Conservation (phyloP, 2,113 vertebrate species). For the Morone saxatilis region DNA sequence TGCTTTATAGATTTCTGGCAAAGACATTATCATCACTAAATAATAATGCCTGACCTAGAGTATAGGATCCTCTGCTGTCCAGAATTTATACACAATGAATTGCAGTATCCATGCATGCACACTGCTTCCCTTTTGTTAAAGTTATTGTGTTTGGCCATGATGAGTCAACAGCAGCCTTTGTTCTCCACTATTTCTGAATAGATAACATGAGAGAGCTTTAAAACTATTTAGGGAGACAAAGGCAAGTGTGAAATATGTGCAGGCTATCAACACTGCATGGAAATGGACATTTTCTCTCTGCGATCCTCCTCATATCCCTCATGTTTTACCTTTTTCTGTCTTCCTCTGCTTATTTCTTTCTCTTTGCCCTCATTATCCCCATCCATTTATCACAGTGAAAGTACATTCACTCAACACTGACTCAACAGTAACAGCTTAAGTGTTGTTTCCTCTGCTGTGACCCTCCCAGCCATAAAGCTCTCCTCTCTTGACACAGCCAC, state of each 20-base stretch:
- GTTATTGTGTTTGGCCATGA: slow-evolving; percentile 30
- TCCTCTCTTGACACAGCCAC: slow-evolving; percentile 43
- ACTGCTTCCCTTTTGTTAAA: slow-evolving; percentile 29
- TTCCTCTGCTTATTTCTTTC: slow-evolving; percentile 24
- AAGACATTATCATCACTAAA: neutral
- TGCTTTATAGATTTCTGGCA: slow-evolving; percentile 17
- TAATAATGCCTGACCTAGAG: neutral
- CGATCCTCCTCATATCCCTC: slow-evolving; percentile 27
- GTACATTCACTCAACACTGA: slow-evolving; percentile 44
- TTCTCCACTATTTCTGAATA: slow-evolving; percentile 40
- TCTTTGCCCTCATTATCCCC: slow-evolving; percentile 44
- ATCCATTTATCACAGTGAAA: slow-evolving; percentile 46
- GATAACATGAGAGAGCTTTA: slow-evolving; percentile 6
- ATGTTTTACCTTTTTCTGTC: slow-evolving; percentile 34
- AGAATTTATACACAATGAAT: slow-evolving; percentile 14
- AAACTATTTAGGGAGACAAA: slow-evolving; percentile 38
- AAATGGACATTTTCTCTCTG: slow-evolving; percentile 30
- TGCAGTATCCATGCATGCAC: slow-evolving; percentile 13
- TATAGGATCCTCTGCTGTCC: slow-evolving; percentile 5
- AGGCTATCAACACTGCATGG: slow-evolving; percentile 22
- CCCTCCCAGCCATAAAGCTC: slow-evolving; percentile 23
- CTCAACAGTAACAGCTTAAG: slow-evolving; percentile 40
- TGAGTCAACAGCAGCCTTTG: slow-evolving; percentile 30
- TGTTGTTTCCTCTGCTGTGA: slow-evolving; percentile 40
- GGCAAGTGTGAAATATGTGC: slow-evolving; percentile 13